Evolutionary conservation across 2,113 vertebrate species (phyloP).

Genomic region (Microtus pennsylvanicus): DNA sequence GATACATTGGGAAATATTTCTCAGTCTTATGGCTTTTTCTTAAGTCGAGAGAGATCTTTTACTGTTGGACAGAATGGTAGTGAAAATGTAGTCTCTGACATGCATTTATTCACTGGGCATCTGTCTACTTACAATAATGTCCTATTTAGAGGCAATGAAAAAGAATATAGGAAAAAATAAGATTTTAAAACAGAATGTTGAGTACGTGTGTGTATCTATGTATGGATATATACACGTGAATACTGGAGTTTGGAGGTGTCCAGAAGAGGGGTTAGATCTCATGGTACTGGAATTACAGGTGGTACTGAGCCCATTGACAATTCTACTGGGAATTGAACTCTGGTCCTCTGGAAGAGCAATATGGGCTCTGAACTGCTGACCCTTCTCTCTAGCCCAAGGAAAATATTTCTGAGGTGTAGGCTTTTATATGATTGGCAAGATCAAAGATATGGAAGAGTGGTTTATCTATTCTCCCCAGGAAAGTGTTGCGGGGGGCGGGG

Average conservation of each 20-base stretch:
- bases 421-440: not conserved
- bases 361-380: not conserved
- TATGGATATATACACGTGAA: not conserved
- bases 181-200: not conserved
- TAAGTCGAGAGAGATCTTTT: not conserved
- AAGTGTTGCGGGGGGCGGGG: not conserved
- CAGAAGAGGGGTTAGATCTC: not conserved
- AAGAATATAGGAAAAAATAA: conserved; percentile 43
- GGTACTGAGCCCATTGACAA: no score
- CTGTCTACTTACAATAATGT: not conserved
- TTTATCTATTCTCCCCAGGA: not conserved
- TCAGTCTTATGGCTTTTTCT: not conserved
- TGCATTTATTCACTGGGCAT: not conserved
- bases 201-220: not conserved
- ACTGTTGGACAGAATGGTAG: not conserved
- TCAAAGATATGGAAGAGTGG: not conserved
- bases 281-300: not conserved
- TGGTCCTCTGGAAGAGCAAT: not conserved
- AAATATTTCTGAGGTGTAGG: conserved; percentile 13
- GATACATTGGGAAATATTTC: not conserved
- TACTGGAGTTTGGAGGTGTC: accelerated
- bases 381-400: not conserved
- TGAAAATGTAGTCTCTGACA: not conserved
- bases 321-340: not conserved
- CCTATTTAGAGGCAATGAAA: not conserved